Conservation (phyloP, 2,888 invertebrate genomes). For the Desoria tigrina region DNA sequence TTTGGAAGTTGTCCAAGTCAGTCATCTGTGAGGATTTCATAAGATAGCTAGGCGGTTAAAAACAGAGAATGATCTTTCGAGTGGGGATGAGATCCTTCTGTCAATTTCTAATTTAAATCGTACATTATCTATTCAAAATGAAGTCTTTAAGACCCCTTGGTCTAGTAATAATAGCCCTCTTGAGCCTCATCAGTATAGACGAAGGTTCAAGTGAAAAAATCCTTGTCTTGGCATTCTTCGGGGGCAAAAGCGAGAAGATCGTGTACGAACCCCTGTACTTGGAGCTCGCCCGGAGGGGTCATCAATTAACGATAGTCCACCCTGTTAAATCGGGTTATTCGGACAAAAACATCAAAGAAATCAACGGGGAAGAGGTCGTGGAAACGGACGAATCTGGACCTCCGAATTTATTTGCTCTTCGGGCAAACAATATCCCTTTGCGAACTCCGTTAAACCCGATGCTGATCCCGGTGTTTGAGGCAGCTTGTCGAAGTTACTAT, state of each 20-base stretch:
- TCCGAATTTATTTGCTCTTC: constrained; percentile 11
- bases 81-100: no score
- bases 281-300: constrained; percentile 61
- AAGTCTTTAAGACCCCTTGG: neutral
- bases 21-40: neutral
- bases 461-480: constrained; percentile 13
- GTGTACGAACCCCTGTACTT: constrained; percentile 60
- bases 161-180: neutral
- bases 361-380: constrained; percentile 41
- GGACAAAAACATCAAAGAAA: constrained; percentile 56
- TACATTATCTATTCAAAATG: no score
- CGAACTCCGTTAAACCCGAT: constrained; percentile 18
- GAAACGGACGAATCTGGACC: constrained; percentile 13
- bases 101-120: no score
- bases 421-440: neutral
- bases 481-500: constrained; percentile 23
- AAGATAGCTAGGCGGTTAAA: neutral
- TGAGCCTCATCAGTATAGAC: neutral
- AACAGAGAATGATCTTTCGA: neutral
- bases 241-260: constrained; percentile 61
- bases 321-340: constrained; percentile 57
- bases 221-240: constrained; percentile 60
- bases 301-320: constrained; percentile 62
- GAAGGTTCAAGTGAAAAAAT: constrained; percentile 55
- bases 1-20: neutral